These are phyloP conservation scores for Sebastes hubbsi DNA, from an alignment of 2,797 vertebrate species.

Conservation along the genomic window DNA sequence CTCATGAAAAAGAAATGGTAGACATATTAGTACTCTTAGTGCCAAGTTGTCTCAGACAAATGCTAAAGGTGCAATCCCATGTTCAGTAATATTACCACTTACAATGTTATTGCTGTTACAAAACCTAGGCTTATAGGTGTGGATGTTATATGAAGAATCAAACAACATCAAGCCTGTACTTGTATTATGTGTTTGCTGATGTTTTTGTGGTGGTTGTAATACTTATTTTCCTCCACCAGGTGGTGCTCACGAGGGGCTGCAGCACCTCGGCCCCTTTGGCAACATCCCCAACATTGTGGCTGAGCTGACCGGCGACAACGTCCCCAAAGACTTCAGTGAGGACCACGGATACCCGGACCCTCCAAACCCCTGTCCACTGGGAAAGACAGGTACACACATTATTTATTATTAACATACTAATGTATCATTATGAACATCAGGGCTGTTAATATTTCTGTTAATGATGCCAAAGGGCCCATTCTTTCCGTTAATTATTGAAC, in stretches of 20 bases:
- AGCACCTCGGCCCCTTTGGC: conserved; percentile 96
- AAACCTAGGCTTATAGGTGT: no score
- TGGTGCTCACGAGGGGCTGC: conserved; percentile 96
- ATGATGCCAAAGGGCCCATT: background rate
- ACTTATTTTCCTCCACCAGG: conserved; percentile 78
- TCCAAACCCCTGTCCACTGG: conserved; percentile 95
- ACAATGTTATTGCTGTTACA: no score
- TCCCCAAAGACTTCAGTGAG: conserved; percentile 95
- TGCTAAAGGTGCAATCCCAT: no score
- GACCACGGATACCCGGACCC: conserved; percentile 97
- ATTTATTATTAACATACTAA: background rate
- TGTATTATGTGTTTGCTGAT: background rate
- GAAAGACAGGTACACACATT: conserved; percentile 87
- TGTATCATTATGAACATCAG: no score
- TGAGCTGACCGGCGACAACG: conserved; percentile 94
- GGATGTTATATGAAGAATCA: no score
- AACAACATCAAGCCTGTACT: background rate
- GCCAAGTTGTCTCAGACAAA: no score
- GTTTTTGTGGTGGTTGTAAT: background rate
- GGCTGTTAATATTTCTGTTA: background rate
- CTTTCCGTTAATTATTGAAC: no score
- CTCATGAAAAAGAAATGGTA: no score
- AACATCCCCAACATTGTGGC: conserved; percentile 99
- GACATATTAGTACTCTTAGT: no score
- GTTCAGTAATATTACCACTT: no score